Percentiles rank a stretch among this genome's conserved stretches.
Evolutionary conservation across 2,888 invertebrate genomes (phyloP).

Genomic region (Apamea sordens): DNA sequence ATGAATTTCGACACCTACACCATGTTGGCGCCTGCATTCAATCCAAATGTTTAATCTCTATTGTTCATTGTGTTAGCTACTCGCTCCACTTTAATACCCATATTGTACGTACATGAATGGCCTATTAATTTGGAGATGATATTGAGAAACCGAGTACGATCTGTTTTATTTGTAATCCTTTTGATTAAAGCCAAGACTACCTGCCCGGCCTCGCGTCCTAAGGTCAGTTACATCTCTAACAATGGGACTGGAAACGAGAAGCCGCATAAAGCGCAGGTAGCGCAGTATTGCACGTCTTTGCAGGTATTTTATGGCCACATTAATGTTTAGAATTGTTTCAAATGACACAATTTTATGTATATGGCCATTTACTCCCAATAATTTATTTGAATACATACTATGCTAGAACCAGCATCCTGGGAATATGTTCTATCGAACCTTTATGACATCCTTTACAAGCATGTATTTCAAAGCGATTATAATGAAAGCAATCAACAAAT

Average conservation of each 20-base stretch:
- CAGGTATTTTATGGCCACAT: slow-evolving; percentile 68
- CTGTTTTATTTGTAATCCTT: slow-evolving; percentile 51
- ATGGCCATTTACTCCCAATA: slow-evolving; percentile 20
- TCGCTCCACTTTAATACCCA: slow-evolving; percentile 54
- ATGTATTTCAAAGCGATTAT: background rate
- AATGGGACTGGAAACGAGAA: slow-evolving; percentile 76
- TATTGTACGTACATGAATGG: slow-evolving; percentile 56
- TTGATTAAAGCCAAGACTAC: slow-evolving; percentile 70
- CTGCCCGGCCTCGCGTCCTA: slow-evolving; percentile 76
- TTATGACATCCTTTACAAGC: background rate
- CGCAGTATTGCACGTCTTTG: slow-evolving; percentile 58
- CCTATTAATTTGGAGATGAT: slow-evolving; percentile 46
- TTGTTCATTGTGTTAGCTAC: slow-evolving; percentile 67
- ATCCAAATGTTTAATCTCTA: slow-evolving; percentile 63
- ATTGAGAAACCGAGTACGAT: slow-evolving; percentile 40
- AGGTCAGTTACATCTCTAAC: slow-evolving; percentile 79
- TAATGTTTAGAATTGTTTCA: slow-evolving; percentile 48
- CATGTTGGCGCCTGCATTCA: slow-evolving; percentile 54
- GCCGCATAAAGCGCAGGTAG: slow-evolving; percentile 64
- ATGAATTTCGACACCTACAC: slow-evolving; percentile 67
- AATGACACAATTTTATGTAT: slow-evolving; percentile 46
- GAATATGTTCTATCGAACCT: slow-evolving; percentile 12
- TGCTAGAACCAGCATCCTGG: slow-evolving; percentile 11
- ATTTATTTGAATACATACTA: slow-evolving; percentile 16
- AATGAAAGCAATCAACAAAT: background rate